Base-by-base conservation (phyloP, 30 jellyfish, hydroid and myxozoan species). In the Chrysaora quinquecirrha region DNA sequence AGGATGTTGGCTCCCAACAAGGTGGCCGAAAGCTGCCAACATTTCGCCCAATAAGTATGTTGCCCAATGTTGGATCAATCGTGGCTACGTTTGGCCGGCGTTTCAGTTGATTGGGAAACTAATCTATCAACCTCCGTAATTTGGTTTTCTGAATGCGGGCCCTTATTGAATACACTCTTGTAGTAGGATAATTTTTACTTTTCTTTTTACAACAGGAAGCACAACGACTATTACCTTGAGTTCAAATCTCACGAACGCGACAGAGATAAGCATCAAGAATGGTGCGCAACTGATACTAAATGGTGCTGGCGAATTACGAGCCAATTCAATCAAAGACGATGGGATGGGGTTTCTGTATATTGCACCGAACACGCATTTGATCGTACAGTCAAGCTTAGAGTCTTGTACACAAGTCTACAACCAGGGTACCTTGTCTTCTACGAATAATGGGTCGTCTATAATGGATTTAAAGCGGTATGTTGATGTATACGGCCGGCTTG, bases 371-470 rank as follows among this genome's bases (percentile, higher is more conserved):
- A 30, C 77, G 22, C n/a, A 70, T 20, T 48, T 81, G 35, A 35
- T 48, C 27, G 31, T 81, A 4, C 1, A 58, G 20, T 56, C 91
- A 30, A 75, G 60, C 19, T 52, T 81, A 23, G 91, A 81, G 60
- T 50, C 91, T 1, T 81, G 91, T 52, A 56, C 91, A 6, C 91
- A 81, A 34, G 78, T 81, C 10, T 81, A 81, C 56, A 23, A 32
- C 16, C 69, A 71, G n/a, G 84, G 78, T 20, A 20, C 31, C 19
- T 33, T 81, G n/a, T 30, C 91, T 0, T 46, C 68, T n/a, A 1
- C 23, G 52, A 58, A 71, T 62, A 67, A 68, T 43, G 85, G 85
- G 18, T 64, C 78, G 18, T 28, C 84, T 28, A 49, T 9, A 25
- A 34, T 81, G 33, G 69, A 71, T 34, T 34, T 81, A 60, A 81